These are phyloP conservation scores for Sterna hirundo DNA, from an alignment of 2,113 vertebrate species.

Conservation along the genomic window DNA sequence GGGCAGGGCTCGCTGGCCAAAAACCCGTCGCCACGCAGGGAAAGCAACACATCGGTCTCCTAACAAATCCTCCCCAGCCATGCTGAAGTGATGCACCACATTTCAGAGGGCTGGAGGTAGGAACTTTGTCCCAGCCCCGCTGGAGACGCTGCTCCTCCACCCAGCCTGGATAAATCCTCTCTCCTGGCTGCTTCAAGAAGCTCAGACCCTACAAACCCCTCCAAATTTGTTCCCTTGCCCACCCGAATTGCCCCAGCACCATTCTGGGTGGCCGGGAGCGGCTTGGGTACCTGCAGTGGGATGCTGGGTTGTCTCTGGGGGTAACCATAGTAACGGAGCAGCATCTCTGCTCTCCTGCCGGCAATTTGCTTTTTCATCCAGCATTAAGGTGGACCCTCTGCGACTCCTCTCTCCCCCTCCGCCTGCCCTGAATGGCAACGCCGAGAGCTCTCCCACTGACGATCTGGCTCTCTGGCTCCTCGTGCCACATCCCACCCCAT, in stretches of 20 bases:
- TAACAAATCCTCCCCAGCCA: neutral
- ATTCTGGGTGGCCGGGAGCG: slow-evolving; percentile 49
- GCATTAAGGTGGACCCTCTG: slow-evolving; percentile 57
- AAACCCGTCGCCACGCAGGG: fast-evolving
- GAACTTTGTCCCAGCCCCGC: neutral
- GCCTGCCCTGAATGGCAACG: neutral
- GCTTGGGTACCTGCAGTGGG: slow-evolving; percentile 48
- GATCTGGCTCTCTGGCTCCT: neutral
- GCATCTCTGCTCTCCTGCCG: slow-evolving; percentile 65
- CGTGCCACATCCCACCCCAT: neutral
- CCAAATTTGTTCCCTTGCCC: neutral
- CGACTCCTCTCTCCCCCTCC: neutral
- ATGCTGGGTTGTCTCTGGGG: slow-evolving; percentile 56
- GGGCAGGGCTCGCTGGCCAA: neutral
- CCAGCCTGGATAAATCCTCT: neutral
- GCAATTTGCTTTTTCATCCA: slow-evolving; percentile 50
- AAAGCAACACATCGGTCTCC: neutral
- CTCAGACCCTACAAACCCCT: neutral
- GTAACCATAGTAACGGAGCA: slow-evolving; percentile 74
- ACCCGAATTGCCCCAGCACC: slow-evolving; percentile 51
- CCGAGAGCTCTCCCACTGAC: neutral
- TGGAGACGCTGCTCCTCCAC: neutral
- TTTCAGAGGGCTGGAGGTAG: neutral
- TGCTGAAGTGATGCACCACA: neutral
- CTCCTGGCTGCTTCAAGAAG: neutral